Conservation (phyloP, 1,140 invertebrate species). For the Cotesia vestalis region DNA sequence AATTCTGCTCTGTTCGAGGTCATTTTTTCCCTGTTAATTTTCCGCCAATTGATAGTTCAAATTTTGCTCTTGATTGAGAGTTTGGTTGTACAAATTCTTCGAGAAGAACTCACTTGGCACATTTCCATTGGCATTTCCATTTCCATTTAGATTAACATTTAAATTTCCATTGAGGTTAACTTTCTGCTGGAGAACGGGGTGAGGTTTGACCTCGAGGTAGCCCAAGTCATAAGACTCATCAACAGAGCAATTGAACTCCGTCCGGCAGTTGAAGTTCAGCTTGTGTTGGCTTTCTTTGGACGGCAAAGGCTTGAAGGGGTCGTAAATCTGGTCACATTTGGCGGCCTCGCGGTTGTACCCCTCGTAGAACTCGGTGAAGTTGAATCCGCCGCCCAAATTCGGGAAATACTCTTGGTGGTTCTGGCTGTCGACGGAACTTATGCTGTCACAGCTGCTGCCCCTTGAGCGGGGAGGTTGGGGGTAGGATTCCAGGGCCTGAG, state of each 20-base stretch:
- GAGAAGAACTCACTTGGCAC: too few relatives aligned
- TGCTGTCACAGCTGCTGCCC: constrained; percentile 59
- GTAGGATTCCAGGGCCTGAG: constrained; percentile 48
- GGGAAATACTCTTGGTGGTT: constrained; percentile 49
- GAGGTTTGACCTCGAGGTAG: neutral
- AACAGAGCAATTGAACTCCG: constrained; percentile 44
- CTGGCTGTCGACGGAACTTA: constrained; percentile 59
- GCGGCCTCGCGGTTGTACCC: constrained; percentile 52
- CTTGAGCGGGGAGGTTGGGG: constrained; percentile 58
- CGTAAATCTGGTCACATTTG: constrained; percentile 28
- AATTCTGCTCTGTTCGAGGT: constrained; percentile 9
- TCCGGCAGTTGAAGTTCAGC: constrained; percentile 43
- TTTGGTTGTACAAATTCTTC: neutral
- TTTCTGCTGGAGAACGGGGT: constrained; percentile 18
- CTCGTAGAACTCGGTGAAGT: constrained; percentile 57
- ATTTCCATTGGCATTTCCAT: too few relatives aligned
- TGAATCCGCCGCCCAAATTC: constrained; percentile 37
- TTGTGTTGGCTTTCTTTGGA: constrained; percentile 33
- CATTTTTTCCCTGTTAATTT: constrained; percentile 6
- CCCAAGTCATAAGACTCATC: constrained; percentile 42
- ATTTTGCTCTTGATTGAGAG: neutral
- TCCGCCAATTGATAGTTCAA: neutral
- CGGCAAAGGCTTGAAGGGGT: constrained; percentile 34
- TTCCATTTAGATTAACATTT: too few relatives aligned
- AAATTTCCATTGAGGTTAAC: too few relatives aligned